phyloP scores from a whole-genome alignment of 2,113 vertebrate species.

The Oophaga pumilio region DNA sequence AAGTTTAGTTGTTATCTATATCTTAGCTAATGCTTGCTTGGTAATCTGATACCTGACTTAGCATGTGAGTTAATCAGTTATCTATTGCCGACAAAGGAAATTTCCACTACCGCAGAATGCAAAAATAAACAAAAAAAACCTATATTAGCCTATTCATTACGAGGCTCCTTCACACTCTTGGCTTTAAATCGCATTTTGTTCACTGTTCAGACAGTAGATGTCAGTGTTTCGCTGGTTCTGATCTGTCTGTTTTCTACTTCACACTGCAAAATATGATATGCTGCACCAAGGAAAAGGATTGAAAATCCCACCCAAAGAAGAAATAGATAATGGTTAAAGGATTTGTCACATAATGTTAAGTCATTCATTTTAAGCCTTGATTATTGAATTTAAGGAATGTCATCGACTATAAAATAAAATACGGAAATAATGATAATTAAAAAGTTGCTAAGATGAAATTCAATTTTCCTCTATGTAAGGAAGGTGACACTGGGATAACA shows the following conservation, averaged over 20 bases:
- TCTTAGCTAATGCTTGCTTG: background rate
- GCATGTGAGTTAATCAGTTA: background rate
- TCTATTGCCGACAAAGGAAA: background rate
- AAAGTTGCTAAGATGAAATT: background rate
- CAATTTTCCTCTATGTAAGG: background rate
- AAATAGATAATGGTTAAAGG: constrained; percentile 33
- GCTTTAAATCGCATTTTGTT: background rate
- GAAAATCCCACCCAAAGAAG: background rate
- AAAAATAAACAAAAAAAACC: background rate
- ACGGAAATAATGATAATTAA: constrained; percentile 38
- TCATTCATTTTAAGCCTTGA: constrained; percentile 15
- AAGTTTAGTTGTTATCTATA: too few species aligned
- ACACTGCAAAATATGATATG: constrained; percentile 64
- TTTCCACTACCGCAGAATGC: background rate
- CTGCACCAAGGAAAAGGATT: constrained; percentile 60
- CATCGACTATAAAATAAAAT: constrained; percentile 26
- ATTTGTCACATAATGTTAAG: constrained; percentile 39
- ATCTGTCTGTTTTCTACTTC: constrained; percentile 53
- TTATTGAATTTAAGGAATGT: constrained; percentile 27
- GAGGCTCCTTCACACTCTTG: background rate
- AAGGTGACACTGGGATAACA: background rate
- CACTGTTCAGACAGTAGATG: constrained; percentile 71
- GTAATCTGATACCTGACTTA: background rate
- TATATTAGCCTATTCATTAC: background rate
- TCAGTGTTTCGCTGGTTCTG: constrained; percentile 74